Evolutionary conservation across 2,888 invertebrate genomes (phyloP).

Genomic region (Tryphoninae sp.): DNA sequence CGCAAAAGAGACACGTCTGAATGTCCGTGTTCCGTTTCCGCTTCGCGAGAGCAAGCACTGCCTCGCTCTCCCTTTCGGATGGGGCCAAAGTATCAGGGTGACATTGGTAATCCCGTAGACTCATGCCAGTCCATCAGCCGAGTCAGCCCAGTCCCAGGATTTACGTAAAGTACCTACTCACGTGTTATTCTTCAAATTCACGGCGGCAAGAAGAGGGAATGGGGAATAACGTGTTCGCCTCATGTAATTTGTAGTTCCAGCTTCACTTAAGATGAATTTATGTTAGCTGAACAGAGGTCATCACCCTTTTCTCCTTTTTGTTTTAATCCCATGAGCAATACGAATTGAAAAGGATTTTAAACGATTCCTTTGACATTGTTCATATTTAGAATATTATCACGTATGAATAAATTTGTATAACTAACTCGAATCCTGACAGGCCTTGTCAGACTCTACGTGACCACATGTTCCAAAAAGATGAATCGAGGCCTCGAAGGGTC

Average conservation of each 20-base stretch:
- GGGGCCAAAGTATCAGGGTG: slow-evolving; percentile 1
- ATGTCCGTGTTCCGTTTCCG: slow-evolving; percentile 11
- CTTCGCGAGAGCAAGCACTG: background rate
- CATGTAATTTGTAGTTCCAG: slow-evolving; percentile 13
- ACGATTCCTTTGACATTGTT: no score
- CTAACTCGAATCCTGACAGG: no score
- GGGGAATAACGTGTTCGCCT: slow-evolving; percentile 3
- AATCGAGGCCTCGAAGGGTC: no score
- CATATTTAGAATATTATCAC: no score
- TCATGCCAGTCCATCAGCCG: slow-evolving; percentile 23
- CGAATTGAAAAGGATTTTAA: background rate
- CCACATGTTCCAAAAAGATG: no score
- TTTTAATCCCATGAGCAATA: background rate
- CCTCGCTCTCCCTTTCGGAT: background rate
- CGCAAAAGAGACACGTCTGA: slow-evolving; percentile 8
- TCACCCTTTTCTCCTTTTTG: background rate
- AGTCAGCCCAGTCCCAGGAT: slow-evolving; percentile 19
- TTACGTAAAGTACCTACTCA: slow-evolving; percentile 32
- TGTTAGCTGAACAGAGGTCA: background rate
- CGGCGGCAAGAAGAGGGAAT: background rate
- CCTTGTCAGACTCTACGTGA: no score
- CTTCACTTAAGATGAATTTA: slow-evolving; percentile 12
- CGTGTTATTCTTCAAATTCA: slow-evolving; percentile 35
- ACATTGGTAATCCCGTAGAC: slow-evolving; percentile 41
- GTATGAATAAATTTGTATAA: no score